A percentile compares a stretch with the other conserved stretches of the same genome.
Evolutionary conservation across 2,797 vertebrate species (phyloP).

Genomic region (Petrocephalus schoutedeni): DNA sequence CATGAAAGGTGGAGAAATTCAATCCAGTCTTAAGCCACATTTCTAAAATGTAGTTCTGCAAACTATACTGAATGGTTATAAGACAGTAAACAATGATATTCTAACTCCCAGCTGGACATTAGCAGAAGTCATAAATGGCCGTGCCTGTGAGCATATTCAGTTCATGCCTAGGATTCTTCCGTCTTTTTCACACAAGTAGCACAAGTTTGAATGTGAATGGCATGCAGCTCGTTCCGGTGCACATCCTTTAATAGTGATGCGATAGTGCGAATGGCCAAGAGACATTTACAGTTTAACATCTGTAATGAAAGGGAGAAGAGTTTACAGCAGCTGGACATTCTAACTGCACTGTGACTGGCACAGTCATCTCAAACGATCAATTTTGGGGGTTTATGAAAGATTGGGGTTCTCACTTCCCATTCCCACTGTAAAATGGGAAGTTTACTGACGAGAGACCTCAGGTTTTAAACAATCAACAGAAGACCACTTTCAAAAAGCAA

Average conservation of each 20-base stretch:
- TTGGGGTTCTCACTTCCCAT: neutral
- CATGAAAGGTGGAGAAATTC: neutral
- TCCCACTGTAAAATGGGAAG: neutral
- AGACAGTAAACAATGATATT: constrained; percentile 26
- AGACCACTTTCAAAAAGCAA: constrained; percentile 5
- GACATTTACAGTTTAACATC: neutral
- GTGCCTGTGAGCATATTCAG: neutral
- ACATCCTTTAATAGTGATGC: neutral
- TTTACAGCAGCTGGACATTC: constrained; percentile 3
- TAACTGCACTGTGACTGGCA: neutral
- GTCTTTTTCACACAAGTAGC: neutral
- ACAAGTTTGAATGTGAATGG: neutral
- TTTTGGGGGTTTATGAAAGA: neutral
- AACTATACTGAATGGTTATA: constrained; percentile 30
- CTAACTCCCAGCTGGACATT: constrained; percentile 21
- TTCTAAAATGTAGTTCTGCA: constrained; percentile 26
- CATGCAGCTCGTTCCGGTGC: neutral
- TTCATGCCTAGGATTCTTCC: neutral
- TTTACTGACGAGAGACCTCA: neutral
- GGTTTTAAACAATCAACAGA: neutral
- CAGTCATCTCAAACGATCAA: neutral
- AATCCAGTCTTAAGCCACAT: constrained; percentile 27
- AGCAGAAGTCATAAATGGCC: neutral
- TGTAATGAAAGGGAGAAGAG: neutral
- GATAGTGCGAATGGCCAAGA: neutral